Conservation (phyloP, 2,888 invertebrate genomes). For the Pyrgus malvae region DNA sequence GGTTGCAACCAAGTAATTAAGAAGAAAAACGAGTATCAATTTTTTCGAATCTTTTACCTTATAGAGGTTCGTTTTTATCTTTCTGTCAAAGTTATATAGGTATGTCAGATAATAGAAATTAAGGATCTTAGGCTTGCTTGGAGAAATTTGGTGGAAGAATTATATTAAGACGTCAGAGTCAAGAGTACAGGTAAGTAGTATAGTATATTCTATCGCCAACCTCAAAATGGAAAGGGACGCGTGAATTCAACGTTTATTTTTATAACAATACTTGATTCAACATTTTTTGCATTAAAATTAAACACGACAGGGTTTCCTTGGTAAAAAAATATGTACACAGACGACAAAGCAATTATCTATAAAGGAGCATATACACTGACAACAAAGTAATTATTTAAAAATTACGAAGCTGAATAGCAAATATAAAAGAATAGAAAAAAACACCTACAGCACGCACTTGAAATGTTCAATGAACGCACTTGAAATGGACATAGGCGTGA, state of each 20-base stretch:
- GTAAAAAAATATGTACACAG: constrained; percentile 1
- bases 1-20: no score
- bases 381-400: constrained; percentile 20
- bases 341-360: not conserved
- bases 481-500: constrained; percentile 37
- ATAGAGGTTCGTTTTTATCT: no score
- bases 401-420: constrained; percentile 4
- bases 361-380: constrained; percentile 1
- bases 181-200: no score
- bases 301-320: constrained; percentile 10
- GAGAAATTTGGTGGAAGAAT: no score
- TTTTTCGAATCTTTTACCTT: no score
- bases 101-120: no score
- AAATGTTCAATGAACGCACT: constrained; percentile 36
- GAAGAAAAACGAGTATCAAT: no score
- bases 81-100: no score
- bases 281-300: constrained; percentile 4
- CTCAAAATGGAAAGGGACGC: constrained; percentile 6
- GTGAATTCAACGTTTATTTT: constrained; percentile 16
- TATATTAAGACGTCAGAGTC: no score
- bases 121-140: no score
- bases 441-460: constrained; percentile 9
- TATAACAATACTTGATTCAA: constrained; percentile 5
- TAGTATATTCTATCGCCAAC: not conserved
- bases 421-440: not conserved